A percentile compares a stretch with the other conserved stretches of the same genome.
Evolutionary conservation across 2,797 vertebrate genomes (phyloP).

Genomic region (Tadarida brasiliensis): DNA sequence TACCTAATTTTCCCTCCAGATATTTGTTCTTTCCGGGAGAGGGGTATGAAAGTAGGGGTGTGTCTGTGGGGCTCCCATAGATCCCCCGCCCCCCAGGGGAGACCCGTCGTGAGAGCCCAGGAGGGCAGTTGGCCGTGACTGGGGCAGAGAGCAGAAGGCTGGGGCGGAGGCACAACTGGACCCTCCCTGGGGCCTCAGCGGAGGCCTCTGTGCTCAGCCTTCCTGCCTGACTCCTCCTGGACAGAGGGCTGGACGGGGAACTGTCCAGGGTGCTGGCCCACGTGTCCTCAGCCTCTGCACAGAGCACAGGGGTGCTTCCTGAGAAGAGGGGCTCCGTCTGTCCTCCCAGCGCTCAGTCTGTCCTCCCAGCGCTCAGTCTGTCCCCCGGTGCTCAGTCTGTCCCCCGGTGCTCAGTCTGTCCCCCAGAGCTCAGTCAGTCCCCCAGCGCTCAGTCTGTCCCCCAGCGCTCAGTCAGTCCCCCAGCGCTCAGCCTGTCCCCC

Average conservation of each 20-base stretch:
- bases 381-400: too few species aligned
- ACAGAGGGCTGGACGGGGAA: neutral
- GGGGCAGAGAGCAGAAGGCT: neutral
- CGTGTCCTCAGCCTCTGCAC: neutral
- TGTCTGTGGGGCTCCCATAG: neutral
- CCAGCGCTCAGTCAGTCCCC: too few species aligned
- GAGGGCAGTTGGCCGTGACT: neutral
- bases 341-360: neutral
- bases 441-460: too few species aligned
- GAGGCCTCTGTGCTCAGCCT: neutral
- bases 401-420: too few species aligned
- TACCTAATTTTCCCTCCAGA: neutral
- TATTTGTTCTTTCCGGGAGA: conserved; percentile 52
- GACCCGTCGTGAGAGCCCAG: neutral
- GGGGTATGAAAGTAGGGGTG: neutral
- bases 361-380: too few species aligned
- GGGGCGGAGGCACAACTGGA: neutral
- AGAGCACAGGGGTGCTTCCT: neutral
- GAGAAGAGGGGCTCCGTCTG: neutral
- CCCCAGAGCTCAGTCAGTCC: too few species aligned
- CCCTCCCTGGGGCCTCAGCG: neutral
- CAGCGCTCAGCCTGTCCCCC: too few species aligned
- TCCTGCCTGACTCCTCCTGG: neutral
- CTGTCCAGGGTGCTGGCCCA: neutral
- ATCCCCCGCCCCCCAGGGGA: neutral